phyloP scores from a whole-genome alignment of 1,140 invertebrate species.

The Carcinoscorpius rotundicauda region DNA sequence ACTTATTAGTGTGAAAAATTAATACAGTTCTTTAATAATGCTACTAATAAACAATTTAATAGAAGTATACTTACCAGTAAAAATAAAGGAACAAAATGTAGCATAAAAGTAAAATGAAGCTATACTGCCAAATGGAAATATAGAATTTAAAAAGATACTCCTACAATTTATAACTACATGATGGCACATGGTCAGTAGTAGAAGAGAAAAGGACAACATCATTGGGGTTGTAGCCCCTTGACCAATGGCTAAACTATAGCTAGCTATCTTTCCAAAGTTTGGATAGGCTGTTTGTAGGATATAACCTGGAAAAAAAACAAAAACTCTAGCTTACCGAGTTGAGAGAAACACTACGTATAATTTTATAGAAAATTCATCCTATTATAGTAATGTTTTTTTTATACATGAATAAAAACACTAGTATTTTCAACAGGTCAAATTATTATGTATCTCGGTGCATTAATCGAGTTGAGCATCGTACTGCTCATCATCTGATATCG shows the following conservation, averaged over 20 bases:
- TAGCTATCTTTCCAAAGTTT: conserved; percentile 93
- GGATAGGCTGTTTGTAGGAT: conserved; percentile 59
- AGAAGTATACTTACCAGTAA: background rate
- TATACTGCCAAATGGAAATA: conserved; percentile 92
- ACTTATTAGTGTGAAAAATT: too few relatives aligned
- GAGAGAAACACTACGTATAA: too few relatives aligned
- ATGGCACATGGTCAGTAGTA: conserved; percentile 92
- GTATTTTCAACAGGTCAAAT: too few relatives aligned
- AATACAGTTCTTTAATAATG: too few relatives aligned
- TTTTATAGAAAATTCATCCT: too few relatives aligned
- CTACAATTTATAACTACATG: conserved; percentile 93
- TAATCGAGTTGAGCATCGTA: too few relatives aligned
- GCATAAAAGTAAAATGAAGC: conserved; percentile 98
- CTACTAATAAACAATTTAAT: too few relatives aligned
- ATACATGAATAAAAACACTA: too few relatives aligned
- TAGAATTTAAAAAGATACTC: conserved; percentile 92
- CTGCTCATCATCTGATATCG: too few relatives aligned
- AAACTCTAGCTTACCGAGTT: too few relatives aligned
- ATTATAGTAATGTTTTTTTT: too few relatives aligned
- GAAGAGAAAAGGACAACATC: conserved; percentile 88
- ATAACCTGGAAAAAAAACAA: background rate
- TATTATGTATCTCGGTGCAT: too few relatives aligned
- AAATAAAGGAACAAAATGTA: conserved; percentile 38
- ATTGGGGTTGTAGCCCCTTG: conserved; percentile 89
- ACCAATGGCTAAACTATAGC: conserved; percentile 94